These are phyloP conservation scores for Agrotis segetum DNA, from an alignment of 2,888 invertebrate species.

Conservation along the genomic window DNA sequence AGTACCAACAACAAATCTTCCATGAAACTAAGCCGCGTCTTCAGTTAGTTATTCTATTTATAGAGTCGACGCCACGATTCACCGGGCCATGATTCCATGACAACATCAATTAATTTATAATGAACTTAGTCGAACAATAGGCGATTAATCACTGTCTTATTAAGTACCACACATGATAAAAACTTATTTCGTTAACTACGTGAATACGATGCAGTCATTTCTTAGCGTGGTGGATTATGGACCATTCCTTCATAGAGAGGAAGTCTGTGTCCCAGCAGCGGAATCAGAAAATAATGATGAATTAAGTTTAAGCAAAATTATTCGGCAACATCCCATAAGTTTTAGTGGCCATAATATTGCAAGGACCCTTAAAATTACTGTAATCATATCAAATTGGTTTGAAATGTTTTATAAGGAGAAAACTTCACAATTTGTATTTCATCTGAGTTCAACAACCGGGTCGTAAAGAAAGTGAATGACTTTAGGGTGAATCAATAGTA, in stretches of 20 bases:
- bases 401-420: too few species aligned
- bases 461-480: neutral
- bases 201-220: too few species aligned
- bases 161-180: slow-evolving; percentile 21
- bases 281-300: too few species aligned
- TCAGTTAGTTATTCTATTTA: slow-evolving; percentile 27
- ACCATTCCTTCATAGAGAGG: too few species aligned
- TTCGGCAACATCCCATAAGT: too few species aligned
- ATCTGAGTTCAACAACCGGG: neutral
- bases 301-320: too few species aligned
- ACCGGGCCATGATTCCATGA: slow-evolving; percentile 22
- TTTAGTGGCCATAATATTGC: too few species aligned
- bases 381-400: too few species aligned
- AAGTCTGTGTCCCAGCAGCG: too few species aligned
- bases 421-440: neutral
- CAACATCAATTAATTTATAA: slow-evolving; percentile 51
- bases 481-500: neutral
- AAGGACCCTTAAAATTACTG: too few species aligned
- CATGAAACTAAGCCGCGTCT: slow-evolving; percentile 1
- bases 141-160: slow-evolving; percentile 46
- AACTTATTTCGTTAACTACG: slow-evolving; percentile 4
- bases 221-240: too few species aligned
- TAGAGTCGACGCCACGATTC: slow-evolving; percentile 30
- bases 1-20: neutral
- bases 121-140: slow-evolving; percentile 44